phyloP scores from a whole-genome alignment of 2,797 vertebrate genomes.

The Sciurus carolinensis region DNA sequence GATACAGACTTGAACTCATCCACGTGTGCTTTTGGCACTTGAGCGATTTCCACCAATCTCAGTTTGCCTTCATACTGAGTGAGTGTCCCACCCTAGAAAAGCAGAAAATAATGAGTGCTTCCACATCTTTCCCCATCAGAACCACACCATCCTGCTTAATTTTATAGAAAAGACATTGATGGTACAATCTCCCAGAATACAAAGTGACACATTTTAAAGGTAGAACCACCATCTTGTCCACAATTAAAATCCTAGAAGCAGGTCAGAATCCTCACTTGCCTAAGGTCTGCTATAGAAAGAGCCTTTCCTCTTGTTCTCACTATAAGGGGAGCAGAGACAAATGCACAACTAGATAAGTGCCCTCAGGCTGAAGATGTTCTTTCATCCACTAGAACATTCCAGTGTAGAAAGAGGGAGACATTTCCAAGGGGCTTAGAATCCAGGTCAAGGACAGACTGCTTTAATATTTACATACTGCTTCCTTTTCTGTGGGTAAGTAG shows the following conservation, averaged over 20 bases:
- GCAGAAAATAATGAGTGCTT: slow-evolving; percentile 51
- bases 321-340: neutral
- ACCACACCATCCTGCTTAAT: neutral
- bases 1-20: slow-evolving; percentile 99
- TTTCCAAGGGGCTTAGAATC: neutral
- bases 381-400: neutral
- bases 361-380: neutral
- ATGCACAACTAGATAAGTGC: neutral
- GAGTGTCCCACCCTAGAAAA: slow-evolving; percentile 95
- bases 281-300: neutral
- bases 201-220: neutral
- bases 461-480: neutral
- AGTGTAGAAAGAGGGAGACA: neutral
- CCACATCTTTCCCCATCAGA: neutral
- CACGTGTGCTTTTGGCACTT: slow-evolving; percentile 97
- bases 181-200: neutral
- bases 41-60: slow-evolving; percentile 98
- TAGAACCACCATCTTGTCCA: neutral
- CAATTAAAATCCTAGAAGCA: slow-evolving; percentile 13
- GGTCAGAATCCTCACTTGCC: neutral
- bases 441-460: neutral
- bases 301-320: slow-evolving; percentile 15
- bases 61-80: slow-evolving; percentile 97
- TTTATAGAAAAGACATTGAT: slow-evolving; percentile 3
- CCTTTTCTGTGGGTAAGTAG: neutral